Base-by-base conservation (phyloP, 2,888 invertebrate genomes). In the Pegoplata infirma region DNA sequence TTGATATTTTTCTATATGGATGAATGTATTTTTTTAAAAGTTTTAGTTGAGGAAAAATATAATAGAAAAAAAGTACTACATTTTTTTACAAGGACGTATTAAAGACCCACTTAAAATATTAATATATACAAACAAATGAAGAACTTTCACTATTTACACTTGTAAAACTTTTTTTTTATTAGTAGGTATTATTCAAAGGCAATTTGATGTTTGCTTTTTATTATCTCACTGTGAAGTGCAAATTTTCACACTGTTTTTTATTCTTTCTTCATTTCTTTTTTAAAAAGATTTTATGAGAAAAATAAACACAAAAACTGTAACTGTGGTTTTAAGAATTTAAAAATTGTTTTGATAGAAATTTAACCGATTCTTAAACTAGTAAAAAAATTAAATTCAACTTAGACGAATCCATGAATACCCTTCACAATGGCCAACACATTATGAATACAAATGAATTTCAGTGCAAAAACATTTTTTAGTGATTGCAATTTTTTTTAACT, bases 101-200 rank as follows among this genome's bases (percentile, higher is more conserved):
- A 72, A 56, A 69, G 68, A 78, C 64, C 73, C 68, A 78, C 63
- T 78, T 73, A 55, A 49, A 68, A 58, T 49, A 46, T 61, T 75
- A n/a, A 53, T 64, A 74, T 55, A 69, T 68, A 56, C 23, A 67
- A 61, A 63, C 25, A 58, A 69, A 73, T 53, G 28, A 58, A 72
- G 6, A 64, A 73, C 72, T 76, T 80, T 76, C 64, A 72, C 72
- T 80, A 16, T 72, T 72, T 67, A 28, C 64, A 49, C 40, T 69
- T 73, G 40, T 63, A 17, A 66, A 74, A 71, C 56, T 58, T 76
- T 49, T 55, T 10, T 21, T n/a, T 32, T 8, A 51, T 40, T 46
- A 6, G 1, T n/a, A n/a, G n/a, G n/a, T 21, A 14, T 58, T n/a
- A 16, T 40, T 47, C 23, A 51, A 51, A 59, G 14, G 14, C 14